These are phyloP conservation scores for Cerastis rubricosa DNA, from an alignment of 2,888 invertebrate genomes.

Conservation along the genomic window DNA sequence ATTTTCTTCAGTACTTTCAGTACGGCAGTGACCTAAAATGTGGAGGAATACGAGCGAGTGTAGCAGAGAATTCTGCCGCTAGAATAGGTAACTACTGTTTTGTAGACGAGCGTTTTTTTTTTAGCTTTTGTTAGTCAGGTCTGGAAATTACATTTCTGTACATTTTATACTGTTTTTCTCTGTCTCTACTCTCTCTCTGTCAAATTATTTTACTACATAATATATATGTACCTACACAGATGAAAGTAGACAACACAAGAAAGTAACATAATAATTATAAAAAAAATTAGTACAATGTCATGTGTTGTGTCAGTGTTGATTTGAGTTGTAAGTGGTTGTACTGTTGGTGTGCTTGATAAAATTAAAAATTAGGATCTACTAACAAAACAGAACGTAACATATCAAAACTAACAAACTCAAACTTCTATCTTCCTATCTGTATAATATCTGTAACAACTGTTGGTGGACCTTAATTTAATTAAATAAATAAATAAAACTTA, in stretches of 20 bases:
- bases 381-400: background rate
- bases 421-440: too few relatives aligned
- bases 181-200: background rate
- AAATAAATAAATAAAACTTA: too few relatives aligned
- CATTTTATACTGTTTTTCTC: background rate
- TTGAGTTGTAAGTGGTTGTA: background rate
- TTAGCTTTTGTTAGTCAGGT: background rate
- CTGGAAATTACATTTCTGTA: background rate
- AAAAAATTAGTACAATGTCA: too few relatives aligned
- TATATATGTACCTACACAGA: too few relatives aligned
- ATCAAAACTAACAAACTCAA: too few relatives aligned
- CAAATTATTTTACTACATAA: too few relatives aligned
- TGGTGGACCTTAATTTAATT: too few relatives aligned
- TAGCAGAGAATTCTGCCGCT: conserved; percentile 38
- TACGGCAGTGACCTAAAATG: conserved; percentile 60
- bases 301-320: too few relatives aligned
- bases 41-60: conserved; percentile 40
- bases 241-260: background rate
- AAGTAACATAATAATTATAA: too few relatives aligned
- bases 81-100: conserved; percentile 36
- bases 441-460: too few relatives aligned
- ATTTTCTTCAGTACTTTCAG: conserved; percentile 61
- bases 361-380: background rate
- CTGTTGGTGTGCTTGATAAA: background rate
- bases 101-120: conserved; percentile 42